Evolutionary conservation across 2,888 invertebrate genomes (phyloP), one percentile per base, ranked within the genome.

Genomic region (Hyles lineata): DNA sequence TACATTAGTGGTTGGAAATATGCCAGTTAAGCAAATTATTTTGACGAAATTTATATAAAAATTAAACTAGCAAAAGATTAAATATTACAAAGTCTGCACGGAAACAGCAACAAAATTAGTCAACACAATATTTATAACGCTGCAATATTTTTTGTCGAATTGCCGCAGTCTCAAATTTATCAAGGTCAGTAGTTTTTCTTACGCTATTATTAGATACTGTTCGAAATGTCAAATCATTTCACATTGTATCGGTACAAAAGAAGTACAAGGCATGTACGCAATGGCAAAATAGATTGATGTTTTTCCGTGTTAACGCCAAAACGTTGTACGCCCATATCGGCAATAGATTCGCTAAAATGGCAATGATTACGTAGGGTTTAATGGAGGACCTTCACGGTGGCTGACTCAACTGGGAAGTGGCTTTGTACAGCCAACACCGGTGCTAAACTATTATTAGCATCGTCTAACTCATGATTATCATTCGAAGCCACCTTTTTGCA

Each of bases 301-400:
- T 75, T 82, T 90, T 89, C 88, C 88, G 89, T 82, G 87, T 90
- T 88, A 86, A 84, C 77, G 78, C 85, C 87, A 86, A 80, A 82
- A 75, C 88, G 85, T 62, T 58, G 19, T 63, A 76, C 92, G 89
- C 89, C 92, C 88, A 90, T 88, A 83, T 86, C 82, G 83, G 85
- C 87, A 88, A 89, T 87, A 88, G 85, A 83, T 80, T 86, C 84
- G 80, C 79, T 81, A 85, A 85, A 89, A 87, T 85, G 79, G 81
- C 76, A 83, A 83, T 83, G 83, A 86, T 86, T 85, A 85, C 81
- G 80, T 77, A 25, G 78, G 85, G 79, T 80, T 78, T 81, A 77
- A 81, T 80, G 71, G 87, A 86, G 87, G 83, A 78, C 79, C 80
- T 82, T 80, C 79, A 77, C 74, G 76, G 62, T 32, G 62, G 35